A percentile compares a stretch with the other conserved stretches of the same genome.
Conservation (phyloP, 2,113 vertebrate species). For the Chamaetylas fuelleborni region DNA sequence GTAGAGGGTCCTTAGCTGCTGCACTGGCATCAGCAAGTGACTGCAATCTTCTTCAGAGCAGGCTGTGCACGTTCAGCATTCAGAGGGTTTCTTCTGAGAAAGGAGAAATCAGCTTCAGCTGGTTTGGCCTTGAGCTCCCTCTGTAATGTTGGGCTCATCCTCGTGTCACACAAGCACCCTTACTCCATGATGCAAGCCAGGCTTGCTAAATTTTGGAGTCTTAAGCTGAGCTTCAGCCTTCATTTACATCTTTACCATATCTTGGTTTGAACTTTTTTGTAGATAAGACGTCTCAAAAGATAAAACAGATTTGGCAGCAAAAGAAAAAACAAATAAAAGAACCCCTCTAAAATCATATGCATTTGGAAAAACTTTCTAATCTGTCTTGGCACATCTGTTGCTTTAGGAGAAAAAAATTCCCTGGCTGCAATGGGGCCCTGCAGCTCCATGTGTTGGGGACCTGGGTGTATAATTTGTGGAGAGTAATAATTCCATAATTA, state of each 20-base stretch:
- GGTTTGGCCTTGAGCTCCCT: not conserved
- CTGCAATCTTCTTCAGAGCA: not conserved
- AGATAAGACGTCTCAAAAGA: not conserved
- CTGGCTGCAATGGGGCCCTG: not conserved
- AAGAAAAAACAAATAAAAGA: not conserved
- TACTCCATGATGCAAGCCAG: not conserved
- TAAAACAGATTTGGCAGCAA: not conserved
- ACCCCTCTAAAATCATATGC: not conserved
- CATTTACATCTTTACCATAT: not conserved
- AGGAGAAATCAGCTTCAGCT: not conserved
- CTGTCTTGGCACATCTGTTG: conserved; percentile 24
- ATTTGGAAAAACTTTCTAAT: conserved; percentile 9
- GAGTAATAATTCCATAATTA: conserved; percentile 32
- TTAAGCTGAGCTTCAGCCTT: not conserved
- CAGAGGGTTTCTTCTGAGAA: not conserved
- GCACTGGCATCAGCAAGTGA: not conserved
- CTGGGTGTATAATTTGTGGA: conserved; percentile 23
- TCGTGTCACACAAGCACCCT: not conserved
- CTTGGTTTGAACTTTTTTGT: not conserved
- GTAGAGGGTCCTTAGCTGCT: not conserved
- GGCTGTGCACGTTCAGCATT: not conserved
- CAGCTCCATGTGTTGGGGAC: conserved; percentile 2
- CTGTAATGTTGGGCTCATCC: not conserved
- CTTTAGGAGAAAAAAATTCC: not conserved
- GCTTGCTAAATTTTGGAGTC: not conserved